A percentile compares a stretch with the other conserved stretches of the same genome.
Evolutionary conservation across 2,113 vertebrate genomes (phyloP).

Genomic region (Rhinoderma darwinii): DNA sequence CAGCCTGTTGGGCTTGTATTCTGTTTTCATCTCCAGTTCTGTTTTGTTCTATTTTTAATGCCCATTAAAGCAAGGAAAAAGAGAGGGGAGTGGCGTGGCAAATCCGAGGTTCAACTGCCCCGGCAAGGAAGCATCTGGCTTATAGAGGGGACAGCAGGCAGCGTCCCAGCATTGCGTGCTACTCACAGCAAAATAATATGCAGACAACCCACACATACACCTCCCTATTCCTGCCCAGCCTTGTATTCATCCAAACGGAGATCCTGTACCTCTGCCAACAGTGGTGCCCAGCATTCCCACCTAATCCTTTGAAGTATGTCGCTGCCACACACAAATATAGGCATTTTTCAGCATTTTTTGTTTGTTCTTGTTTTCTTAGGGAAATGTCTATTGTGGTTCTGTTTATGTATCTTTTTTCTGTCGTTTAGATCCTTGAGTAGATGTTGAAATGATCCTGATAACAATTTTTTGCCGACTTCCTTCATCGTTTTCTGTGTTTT

Average conservation of each 20-base stretch:
- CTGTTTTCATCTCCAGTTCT: constrained; percentile 66
- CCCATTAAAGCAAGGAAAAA: constrained; percentile 67
- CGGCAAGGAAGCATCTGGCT: constrained; percentile 69
- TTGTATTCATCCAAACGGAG: constrained; percentile 61
- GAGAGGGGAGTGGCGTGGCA: constrained; percentile 62
- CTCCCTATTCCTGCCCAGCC: constrained; percentile 63
- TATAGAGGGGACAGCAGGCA: constrained; percentile 62
- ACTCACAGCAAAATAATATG: constrained; percentile 66
- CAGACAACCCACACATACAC: constrained; percentile 47
- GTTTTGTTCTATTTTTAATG: constrained; percentile 78
- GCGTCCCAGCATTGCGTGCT: constrained; percentile 61
- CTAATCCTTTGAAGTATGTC: constrained; percentile 31
- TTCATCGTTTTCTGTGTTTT: constrained; percentile 36
- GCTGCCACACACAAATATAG: constrained; percentile 15
- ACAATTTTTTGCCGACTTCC: constrained; percentile 1
- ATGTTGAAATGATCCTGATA: constrained; percentile 53
- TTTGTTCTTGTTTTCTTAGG: neutral
- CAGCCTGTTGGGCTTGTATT: constrained; percentile 56
- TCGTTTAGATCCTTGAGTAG: neutral
- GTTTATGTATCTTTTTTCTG: constrained; percentile 42
- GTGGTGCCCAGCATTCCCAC: constrained; percentile 59
- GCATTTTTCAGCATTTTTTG: neutral
- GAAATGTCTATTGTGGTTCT: constrained; percentile 19
- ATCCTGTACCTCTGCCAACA: constrained; percentile 51
- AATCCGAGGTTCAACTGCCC: constrained; percentile 59